phyloP scores from a whole-genome alignment of 1,140 invertebrate species.

The Lepidurus packardi region DNA sequence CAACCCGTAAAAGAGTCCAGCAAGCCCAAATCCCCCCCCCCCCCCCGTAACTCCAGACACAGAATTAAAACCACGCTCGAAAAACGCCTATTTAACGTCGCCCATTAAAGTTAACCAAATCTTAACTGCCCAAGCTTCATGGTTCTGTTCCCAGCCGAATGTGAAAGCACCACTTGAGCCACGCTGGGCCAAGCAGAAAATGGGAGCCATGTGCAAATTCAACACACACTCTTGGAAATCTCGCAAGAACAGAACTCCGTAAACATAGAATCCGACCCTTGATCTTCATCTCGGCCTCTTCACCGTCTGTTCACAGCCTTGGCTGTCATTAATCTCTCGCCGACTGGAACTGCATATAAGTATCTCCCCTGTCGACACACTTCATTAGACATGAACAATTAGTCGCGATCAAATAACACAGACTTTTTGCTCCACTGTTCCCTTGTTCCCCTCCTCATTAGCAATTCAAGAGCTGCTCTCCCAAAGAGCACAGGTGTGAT shows the following conservation, averaged over 20 bases:
- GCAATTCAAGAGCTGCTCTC: constrained; percentile 4
- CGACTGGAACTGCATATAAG: background rate
- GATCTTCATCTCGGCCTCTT: constrained; percentile 8
- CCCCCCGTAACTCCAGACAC: background rate
- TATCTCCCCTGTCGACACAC: constrained; percentile 14
- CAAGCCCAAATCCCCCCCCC: background rate
- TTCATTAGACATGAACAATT: constrained; percentile 19
- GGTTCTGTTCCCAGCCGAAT: background rate
- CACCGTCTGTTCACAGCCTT: background rate
- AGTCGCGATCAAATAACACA: constrained; percentile 11
- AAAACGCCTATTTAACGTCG: background rate
- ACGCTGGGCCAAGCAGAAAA: background rate
- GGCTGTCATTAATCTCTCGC: background rate
- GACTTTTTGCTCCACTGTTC: background rate
- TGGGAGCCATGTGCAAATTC: background rate
- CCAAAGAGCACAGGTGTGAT: background rate
- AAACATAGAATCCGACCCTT: background rate
- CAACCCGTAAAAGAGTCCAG: background rate
- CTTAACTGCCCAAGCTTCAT: background rate
- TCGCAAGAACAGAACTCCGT: background rate
- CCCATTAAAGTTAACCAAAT: background rate
- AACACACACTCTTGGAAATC: background rate
- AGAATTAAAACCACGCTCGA: background rate
- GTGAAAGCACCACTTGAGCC: background rate
- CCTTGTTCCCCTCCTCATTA: background rate